These are phyloP conservation scores for Argyra leucocephala DNA, from an alignment of 2,888 invertebrate species.

Conservation along the genomic window DNA sequence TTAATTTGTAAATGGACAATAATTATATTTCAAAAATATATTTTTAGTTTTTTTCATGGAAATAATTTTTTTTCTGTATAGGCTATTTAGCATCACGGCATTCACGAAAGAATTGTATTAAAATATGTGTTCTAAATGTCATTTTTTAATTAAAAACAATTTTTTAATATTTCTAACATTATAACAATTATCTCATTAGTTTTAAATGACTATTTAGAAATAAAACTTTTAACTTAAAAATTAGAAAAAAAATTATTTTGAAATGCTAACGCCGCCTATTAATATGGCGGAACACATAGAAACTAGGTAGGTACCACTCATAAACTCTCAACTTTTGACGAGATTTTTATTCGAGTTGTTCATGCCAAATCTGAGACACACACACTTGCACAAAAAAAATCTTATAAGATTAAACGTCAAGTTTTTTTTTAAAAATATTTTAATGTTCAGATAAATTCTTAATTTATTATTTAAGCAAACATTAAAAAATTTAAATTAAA, in stretches of 20 bases:
- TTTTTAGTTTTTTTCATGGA: background rate
- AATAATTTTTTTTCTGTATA: background rate
- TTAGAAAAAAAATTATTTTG: constrained; percentile 2
- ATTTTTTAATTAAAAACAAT: background rate
- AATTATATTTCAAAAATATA: background rate
- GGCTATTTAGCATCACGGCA: constrained; percentile 1
- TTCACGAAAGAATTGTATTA: constrained; percentile 2
- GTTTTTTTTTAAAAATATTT: too few species aligned
- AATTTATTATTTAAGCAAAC: background rate
- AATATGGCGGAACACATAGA: constrained; percentile 6
- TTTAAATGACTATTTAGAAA: background rate
- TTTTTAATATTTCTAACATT: background rate
- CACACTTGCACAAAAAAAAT: background rate
- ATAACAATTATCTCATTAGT: background rate
- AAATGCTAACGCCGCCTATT: constrained; percentile 6
- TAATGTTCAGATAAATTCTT: background rate
- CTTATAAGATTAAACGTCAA: background rate
- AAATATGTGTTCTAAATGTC: constrained; percentile 1
- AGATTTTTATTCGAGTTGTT: background rate
- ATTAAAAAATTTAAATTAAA: too few species aligned
- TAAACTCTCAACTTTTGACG: background rate
- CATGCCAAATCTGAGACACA: background rate
- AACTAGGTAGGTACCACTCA: constrained; percentile 3
- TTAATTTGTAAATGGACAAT: background rate
- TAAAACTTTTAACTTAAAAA: background rate